These are phyloP conservation scores for Cataglyphis rosenhaueri DNA, from an alignment of 2,888 invertebrate species.

Conservation along the genomic window DNA sequence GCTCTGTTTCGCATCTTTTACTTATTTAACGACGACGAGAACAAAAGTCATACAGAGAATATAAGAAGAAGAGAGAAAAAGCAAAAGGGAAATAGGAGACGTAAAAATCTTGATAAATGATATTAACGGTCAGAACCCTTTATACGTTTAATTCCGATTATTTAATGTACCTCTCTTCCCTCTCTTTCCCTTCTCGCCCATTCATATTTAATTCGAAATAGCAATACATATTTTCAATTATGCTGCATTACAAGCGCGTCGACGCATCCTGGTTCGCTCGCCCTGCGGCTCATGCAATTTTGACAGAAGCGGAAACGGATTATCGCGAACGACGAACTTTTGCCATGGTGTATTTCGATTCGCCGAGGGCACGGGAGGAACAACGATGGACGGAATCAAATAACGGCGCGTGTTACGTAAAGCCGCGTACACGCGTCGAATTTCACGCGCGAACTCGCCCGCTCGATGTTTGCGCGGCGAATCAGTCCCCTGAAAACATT, in stretches of 20 bases:
- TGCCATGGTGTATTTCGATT: conserved; percentile 7
- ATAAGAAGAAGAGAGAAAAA: not conserved
- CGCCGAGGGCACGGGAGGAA: not conserved
- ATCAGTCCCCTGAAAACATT: conserved; percentile 25
- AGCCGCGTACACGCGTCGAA: conserved; percentile 47
- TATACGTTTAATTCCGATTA: conserved; percentile 47
- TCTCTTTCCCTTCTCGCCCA: not conserved
- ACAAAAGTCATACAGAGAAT: not conserved
- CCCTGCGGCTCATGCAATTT: conserved; percentile 19
- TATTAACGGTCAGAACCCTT: conserved; percentile 49
- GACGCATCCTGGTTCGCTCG: conserved; percentile 4
- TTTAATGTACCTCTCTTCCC: conserved; percentile 31
- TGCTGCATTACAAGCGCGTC: conserved; percentile 54
- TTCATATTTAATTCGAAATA: conserved; percentile 60
- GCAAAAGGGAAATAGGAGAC: not conserved
- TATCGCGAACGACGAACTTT: conserved; percentile 40
- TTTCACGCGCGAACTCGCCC: conserved; percentile 18
- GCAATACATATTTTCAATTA: conserved; percentile 63
- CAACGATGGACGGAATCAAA: conserved; percentile 23
- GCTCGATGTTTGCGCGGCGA: not conserved
- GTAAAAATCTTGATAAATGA: conserved; percentile 41
- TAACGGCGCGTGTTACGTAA: conserved; percentile 51
- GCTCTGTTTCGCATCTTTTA: conserved; percentile 3
- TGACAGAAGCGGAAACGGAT: conserved; percentile 48
- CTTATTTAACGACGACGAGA: conserved; percentile 34